These are phyloP conservation scores for Lontra canadensis DNA, from an alignment of 2,113 vertebrate species.

Conservation along the genomic window DNA sequence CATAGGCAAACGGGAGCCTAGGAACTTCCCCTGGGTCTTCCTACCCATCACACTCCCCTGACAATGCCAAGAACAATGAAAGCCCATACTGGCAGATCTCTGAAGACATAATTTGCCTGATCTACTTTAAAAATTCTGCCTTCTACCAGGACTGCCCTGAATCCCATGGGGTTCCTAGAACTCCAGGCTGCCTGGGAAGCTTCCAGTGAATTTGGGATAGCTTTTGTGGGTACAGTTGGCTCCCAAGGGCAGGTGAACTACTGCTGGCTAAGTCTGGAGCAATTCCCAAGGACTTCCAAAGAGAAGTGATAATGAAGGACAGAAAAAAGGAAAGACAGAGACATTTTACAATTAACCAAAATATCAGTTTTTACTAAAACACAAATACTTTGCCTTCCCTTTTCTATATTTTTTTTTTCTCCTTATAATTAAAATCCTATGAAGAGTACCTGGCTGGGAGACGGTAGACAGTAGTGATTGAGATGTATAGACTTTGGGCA, in stretches of 20 bases:
- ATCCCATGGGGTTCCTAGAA: neutral
- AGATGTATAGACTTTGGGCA: neutral
- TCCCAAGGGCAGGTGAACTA: neutral
- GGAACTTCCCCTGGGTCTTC: neutral
- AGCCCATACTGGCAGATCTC: neutral
- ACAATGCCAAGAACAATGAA: neutral
- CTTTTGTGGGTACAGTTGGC: neutral
- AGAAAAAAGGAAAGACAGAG: neutral
- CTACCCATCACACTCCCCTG: neutral
- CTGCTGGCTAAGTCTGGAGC: neutral
- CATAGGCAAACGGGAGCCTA: neutral
- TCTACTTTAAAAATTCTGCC: slow-evolving; percentile 15
- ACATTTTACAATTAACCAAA: neutral
- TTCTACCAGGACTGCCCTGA: neutral
- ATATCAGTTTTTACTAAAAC: neutral
- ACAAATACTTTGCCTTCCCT: neutral
- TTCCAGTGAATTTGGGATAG: neutral
- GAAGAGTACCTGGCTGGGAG: neutral
- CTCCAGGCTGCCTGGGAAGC: neutral
- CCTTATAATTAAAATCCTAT: slow-evolving; percentile 17
- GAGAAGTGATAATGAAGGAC: neutral
- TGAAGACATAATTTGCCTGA: neutral
- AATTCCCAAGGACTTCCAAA: slow-evolving; percentile 30
- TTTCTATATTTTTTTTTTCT: neutral
- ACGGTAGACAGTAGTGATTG: neutral